phyloP scores from a whole-genome alignment of 2,888 invertebrate species.

The Phyllotreta cruciferae region DNA sequence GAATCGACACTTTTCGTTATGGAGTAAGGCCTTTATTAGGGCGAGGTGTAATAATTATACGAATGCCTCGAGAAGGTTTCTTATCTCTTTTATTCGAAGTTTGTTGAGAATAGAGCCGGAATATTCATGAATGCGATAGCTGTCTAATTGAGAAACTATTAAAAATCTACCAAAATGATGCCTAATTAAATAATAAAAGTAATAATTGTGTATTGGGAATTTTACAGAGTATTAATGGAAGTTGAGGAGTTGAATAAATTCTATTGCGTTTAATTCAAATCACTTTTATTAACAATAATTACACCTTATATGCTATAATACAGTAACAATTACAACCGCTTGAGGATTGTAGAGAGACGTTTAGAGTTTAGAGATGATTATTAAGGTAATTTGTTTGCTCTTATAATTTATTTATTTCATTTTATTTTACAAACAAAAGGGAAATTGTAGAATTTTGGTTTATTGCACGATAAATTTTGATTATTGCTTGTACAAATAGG shows the following conservation, averaged over 20 bases:
- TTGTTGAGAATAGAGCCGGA: too few relatives aligned
- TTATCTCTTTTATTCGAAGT: too few relatives aligned
- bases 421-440: too few relatives aligned
- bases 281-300: slow-evolving; percentile 32
- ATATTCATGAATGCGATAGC: too few relatives aligned
- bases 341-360: slow-evolving; percentile 14
- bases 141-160: too few relatives aligned
- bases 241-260: background rate
- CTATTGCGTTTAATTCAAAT: slow-evolving; percentile 5
- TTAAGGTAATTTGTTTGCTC: too few relatives aligned
- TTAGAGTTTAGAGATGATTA: slow-evolving; percentile 1
- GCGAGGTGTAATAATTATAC: slow-evolving; percentile 18
- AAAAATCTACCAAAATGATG: too few relatives aligned
- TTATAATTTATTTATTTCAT: too few relatives aligned
- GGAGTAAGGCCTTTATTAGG: slow-evolving; percentile 19
- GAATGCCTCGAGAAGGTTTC: background rate
- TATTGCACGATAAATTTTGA: too few relatives aligned
- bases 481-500: too few relatives aligned
- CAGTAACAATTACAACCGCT: slow-evolving; percentile 23
- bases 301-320: slow-evolving; percentile 30
- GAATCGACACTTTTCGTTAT: slow-evolving; percentile 25
- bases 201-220: background rate
- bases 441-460: too few relatives aligned
- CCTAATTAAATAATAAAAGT: too few relatives aligned
- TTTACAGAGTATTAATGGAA: background rate